These are phyloP conservation scores for Ormia ochracea DNA, from an alignment of 2,888 invertebrate genomes.

Conservation along the genomic window DNA sequence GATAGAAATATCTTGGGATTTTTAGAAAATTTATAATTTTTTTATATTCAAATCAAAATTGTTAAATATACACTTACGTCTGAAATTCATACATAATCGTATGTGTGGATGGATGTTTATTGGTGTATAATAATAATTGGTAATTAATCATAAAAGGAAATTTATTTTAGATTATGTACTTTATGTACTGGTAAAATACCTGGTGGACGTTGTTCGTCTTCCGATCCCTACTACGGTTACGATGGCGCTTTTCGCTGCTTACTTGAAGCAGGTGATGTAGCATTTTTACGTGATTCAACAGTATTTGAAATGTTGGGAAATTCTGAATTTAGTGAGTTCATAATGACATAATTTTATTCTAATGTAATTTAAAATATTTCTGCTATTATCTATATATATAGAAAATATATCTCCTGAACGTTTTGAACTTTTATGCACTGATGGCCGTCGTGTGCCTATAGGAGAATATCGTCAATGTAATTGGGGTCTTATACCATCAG, in stretches of 20 bases:
- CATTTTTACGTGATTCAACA: slow-evolving; percentile 91
- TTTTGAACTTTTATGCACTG: slow-evolving; percentile 89
- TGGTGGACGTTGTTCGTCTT: slow-evolving; percentile 87
- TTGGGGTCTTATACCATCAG: slow-evolving; percentile 91
- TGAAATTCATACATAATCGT: too few species aligned
- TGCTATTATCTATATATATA: too few species aligned
- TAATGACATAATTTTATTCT: not conserved
- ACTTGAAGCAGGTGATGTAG: slow-evolving; percentile 89
- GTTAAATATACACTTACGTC: too few species aligned
- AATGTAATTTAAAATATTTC: not conserved
- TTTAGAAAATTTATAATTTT: too few species aligned
- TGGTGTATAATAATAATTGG: too few species aligned
- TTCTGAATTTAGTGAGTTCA: slow-evolving; percentile 79
- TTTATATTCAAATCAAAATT: too few species aligned
- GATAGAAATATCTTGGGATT: too few species aligned
- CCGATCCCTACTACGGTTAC: slow-evolving; percentile 94
- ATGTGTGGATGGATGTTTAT: too few species aligned
- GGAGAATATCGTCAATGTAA: slow-evolving; percentile 86
- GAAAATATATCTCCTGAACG: slow-evolving; percentile 82
- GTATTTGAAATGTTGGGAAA: slow-evolving; percentile 84
- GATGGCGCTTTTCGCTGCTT: slow-evolving; percentile 94
- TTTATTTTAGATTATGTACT: slow-evolving; percentile 85
- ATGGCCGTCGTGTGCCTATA: slow-evolving; percentile 84
- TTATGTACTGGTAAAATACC: slow-evolving; percentile 89
- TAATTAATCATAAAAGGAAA: too few species aligned